phyloP scores from a whole-genome alignment of 2,888 invertebrate species.

The Rotaria socialis region DNA sequence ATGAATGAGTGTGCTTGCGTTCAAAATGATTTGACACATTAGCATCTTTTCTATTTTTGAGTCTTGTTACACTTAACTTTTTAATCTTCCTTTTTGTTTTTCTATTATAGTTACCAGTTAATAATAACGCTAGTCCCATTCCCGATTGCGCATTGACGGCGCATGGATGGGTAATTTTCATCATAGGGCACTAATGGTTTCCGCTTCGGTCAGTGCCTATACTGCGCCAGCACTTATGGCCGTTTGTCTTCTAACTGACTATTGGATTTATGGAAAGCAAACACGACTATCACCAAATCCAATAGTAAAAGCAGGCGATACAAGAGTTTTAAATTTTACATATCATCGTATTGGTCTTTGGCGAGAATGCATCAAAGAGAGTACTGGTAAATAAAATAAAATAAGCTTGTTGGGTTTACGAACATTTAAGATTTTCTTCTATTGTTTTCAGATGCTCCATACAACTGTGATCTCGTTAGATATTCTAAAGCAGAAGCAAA shows the following conservation, averaged over 20 bases:
- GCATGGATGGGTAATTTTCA: conserved; percentile 36
- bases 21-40: neutral
- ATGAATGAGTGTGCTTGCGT: neutral
- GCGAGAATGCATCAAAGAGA: conserved; percentile 19
- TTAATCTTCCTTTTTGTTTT: neutral
- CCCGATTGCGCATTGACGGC: conserved; percentile 1
- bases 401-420: neutral
- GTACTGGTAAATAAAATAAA: neutral
- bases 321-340: neutral
- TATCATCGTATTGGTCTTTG: conserved; percentile 35
- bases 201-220: conserved; percentile 44
- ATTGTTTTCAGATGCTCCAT: conserved; percentile 15
- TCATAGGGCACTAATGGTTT: conserved; percentile 19
- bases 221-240: conserved; percentile 41
- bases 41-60: neutral
- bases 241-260: conserved; percentile 37
- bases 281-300: neutral
- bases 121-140: neutral
- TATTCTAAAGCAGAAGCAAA: conserved; percentile 33
- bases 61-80: neutral
- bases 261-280: conserved; percentile 41
- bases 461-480: neutral
- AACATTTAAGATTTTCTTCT: neutral
- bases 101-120: neutral
- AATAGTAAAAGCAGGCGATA: neutral